phyloP scores from a whole-genome alignment of 1,140 invertebrate genomes.

The Atta colombica region DNA sequence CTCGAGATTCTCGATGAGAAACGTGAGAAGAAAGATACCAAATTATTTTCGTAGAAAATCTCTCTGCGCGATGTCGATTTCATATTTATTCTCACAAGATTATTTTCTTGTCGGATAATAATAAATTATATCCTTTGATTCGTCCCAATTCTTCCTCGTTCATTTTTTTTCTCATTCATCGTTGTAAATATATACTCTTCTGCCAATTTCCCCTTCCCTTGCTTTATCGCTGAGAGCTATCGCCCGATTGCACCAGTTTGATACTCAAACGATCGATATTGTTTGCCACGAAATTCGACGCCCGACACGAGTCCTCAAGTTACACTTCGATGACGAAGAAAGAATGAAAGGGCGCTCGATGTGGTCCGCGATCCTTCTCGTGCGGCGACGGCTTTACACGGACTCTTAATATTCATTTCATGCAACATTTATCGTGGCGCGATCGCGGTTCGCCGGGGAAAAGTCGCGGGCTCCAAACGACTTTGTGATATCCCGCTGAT shows the following conservation, averaged over 20 bases:
- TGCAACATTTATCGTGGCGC: slow-evolving; percentile 80
- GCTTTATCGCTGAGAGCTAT: slow-evolving; percentile 14
- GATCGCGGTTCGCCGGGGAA: slow-evolving; percentile 73
- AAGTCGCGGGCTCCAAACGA: slow-evolving; percentile 40
- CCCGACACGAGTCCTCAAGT: slow-evolving; percentile 43
- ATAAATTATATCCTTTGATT: background rate
- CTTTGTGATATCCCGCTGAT: slow-evolving; percentile 31
- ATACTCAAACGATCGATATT: slow-evolving; percentile 14
- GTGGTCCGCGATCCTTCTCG: slow-evolving; percentile 61
- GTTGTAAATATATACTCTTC: background rate
- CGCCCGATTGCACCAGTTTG: background rate
- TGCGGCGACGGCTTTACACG: slow-evolving; percentile 74
- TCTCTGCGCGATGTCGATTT: background rate
- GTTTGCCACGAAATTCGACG: slow-evolving; percentile 11
- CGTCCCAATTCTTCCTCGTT: background rate
- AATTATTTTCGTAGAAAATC: background rate
- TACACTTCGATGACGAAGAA: slow-evolving; percentile 39
- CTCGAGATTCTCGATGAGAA: background rate
- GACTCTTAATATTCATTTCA: slow-evolving; percentile 80
- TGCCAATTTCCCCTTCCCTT: background rate
- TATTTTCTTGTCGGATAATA: background rate
- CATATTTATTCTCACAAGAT: background rate
- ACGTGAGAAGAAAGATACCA: background rate
- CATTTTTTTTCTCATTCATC: background rate
- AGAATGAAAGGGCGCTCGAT: slow-evolving; percentile 20